A percentile compares a stretch with the other conserved stretches of the same genome.
Evolutionary conservation across 2,113 vertebrate genomes (phyloP).

Genomic region (Willisornis vidua): DNA sequence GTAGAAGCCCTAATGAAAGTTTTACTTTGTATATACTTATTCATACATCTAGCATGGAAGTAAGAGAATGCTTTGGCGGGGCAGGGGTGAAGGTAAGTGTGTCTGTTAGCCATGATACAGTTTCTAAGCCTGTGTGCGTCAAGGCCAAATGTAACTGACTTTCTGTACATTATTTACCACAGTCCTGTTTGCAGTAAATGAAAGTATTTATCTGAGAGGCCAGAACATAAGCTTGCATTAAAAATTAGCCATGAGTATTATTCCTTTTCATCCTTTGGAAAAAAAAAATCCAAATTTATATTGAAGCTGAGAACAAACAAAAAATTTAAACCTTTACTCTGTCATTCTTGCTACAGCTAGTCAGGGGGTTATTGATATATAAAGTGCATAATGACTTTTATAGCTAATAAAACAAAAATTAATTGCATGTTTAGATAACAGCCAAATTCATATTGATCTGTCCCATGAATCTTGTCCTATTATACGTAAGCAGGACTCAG

Average conservation of each 20-base stretch:
- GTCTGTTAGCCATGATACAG: background rate
- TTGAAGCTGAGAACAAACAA: background rate
- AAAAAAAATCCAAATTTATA: background rate
- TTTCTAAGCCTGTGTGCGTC: background rate
- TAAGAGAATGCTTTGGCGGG: background rate
- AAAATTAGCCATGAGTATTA: background rate
- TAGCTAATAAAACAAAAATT: background rate
- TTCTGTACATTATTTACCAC: background rate
- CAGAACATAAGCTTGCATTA: background rate
- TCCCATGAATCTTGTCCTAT: background rate
- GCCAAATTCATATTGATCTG: background rate
- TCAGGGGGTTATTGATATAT: background rate
- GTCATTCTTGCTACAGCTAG: background rate
- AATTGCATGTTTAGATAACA: background rate
- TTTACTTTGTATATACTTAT: background rate
- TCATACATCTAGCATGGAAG: background rate
- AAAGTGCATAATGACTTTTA: background rate
- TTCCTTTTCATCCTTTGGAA: background rate
- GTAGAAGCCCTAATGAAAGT: background rate
- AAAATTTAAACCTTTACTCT: background rate
- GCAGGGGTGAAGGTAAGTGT: background rate
- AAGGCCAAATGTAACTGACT: background rate
- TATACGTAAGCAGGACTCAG: background rate
- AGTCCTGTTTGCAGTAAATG: background rate
- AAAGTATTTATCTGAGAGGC: background rate